phyloP scores from a whole-genome alignment of 2,888 invertebrate genomes.

The Cryptophagus acutangulus region DNA sequence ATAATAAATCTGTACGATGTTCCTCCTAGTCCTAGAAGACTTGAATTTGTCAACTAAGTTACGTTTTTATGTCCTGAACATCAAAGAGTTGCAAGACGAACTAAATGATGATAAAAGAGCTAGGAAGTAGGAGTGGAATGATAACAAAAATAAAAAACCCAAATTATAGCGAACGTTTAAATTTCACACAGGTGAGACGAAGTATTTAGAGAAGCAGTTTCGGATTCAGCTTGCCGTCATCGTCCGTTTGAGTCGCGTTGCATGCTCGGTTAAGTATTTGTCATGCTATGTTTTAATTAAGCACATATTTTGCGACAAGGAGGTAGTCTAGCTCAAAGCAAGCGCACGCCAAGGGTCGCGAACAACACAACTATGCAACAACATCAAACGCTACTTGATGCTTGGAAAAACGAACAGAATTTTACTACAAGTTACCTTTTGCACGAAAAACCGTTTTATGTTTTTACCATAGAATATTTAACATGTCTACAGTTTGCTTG shows the following conservation, averaged over 20 bases:
- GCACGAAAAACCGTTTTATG: slow-evolving; percentile 17
- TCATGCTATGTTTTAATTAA: slow-evolving; percentile 47
- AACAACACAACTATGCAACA: slow-evolving; percentile 29
- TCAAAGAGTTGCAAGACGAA: background rate
- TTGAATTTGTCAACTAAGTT: too few species aligned
- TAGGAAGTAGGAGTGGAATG: too few species aligned
- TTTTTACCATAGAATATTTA: slow-evolving; percentile 21
- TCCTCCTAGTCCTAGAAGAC: too few species aligned
- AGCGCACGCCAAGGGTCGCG: slow-evolving; percentile 37
- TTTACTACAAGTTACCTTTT: slow-evolving; percentile 26
- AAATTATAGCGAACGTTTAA: slow-evolving; percentile 19
- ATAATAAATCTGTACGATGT: too few species aligned
- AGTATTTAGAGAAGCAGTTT: too few species aligned
- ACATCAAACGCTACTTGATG: slow-evolving; percentile 28
- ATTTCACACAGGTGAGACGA: slow-evolving; percentile 25
- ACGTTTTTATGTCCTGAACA: too few species aligned
- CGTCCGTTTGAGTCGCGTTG: slow-evolving; percentile 33
- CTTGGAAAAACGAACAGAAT: slow-evolving; percentile 35
- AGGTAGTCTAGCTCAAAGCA: slow-evolving; percentile 38
- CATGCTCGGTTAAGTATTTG: slow-evolving; percentile 44
- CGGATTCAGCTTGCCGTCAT: slow-evolving; percentile 14
- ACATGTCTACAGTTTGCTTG: slow-evolving; percentile 15
- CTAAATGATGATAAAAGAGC: too few species aligned
- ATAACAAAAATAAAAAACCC: too few species aligned
- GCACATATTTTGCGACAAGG: slow-evolving; percentile 44